A percentile compares a stretch with the other conserved stretches of the same genome.
Conservation (phyloP, 2,113 vertebrate genomes). For the Lepus americanus region DNA sequence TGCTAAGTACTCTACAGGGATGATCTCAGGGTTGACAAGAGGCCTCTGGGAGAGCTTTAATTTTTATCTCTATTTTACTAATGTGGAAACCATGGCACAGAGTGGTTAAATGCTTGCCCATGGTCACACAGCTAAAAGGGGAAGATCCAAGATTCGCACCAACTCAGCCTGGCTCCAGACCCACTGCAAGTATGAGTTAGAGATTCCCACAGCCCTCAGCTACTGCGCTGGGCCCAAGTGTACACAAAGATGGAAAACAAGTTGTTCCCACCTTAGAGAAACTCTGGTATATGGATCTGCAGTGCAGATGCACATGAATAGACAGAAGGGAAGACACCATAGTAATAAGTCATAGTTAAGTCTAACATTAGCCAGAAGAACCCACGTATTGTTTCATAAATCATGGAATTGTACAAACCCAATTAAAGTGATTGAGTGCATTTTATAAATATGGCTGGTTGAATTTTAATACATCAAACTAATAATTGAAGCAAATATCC, state of each 20-base stretch:
- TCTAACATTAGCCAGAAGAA: constrained; percentile 34
- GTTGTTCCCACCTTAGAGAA: not conserved
- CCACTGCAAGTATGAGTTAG: not conserved
- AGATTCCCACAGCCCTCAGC: not conserved
- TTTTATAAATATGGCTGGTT: constrained; percentile 62
- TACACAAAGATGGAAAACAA: not conserved
- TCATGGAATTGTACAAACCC: constrained; percentile 68
- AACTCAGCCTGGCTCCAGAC: not conserved
- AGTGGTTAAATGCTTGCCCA: not conserved
- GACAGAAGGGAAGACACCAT: not conserved
- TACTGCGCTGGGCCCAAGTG: not conserved
- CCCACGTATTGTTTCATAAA: constrained; percentile 51
- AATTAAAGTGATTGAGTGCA: constrained; percentile 65
- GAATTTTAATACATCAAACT: constrained; percentile 60
- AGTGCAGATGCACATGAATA: not conserved
- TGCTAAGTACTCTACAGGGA: not conserved
- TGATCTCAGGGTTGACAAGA: not conserved
- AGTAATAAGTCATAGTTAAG: constrained; percentile 28
- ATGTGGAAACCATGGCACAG: not conserved
- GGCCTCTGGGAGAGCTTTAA: not conserved
- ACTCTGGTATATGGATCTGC: not conserved
- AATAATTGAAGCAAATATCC: not conserved
- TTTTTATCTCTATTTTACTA: constrained; percentile 3
- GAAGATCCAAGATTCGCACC: not conserved
- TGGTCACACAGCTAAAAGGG: not conserved